Base-by-base conservation (phyloP, 2,888 invertebrate species). In the Callyntrura guangdongensis region DNA sequence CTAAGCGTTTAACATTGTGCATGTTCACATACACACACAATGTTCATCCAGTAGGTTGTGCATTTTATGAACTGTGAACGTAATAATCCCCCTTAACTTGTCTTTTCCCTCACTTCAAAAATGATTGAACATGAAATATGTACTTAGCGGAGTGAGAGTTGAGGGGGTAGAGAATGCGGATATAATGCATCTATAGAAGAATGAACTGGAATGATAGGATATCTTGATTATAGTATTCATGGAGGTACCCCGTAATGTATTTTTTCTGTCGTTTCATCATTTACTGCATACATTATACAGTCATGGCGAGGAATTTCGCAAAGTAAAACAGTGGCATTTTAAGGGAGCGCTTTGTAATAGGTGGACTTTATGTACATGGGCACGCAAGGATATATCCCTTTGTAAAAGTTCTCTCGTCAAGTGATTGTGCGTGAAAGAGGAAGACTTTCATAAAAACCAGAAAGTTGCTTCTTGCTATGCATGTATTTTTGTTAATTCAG, bases 11-110 rank as follows among this genome's bases (percentile, higher is more conserved):
- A 36, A 45, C n/a, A n/a, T n/a, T n/a, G n/a, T n/a, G 17, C 59
- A 59, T 56, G 17, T 64, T 17, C 22, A 67, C 20, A 47, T 49
- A 72, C 59, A 11, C 49, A 17, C 11, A 56, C 3, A 56, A 56
- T 27, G 49, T 49, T 17, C 4, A 36, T 17, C 12, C 6, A 45
- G 14, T 61, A 17, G 81, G 17, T 61, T 86, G 20, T 61, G 49
- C 86, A 77, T 86, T 86, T 86, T 86, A 86, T 86, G 86, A 86
- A 86, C 86, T 86, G 77, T 74, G 77, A 86, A 86, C 86, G 47
- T 77, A 86, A 86, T 86, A 86, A 74, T 74, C 49, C 61, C 59
- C 27, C 53, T 77, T 77, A 74, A 53, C 81, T 81, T 81, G 59
- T 17, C 59, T 59, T 61, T 59, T 25, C 59, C 61, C 59, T 17